A percentile compares a stretch with the other conserved stretches of the same genome.
These are phyloP conservation scores for Peromyscus californicus DNA, from an alignment of 2,113 vertebrate species.

Conservation along the genomic window DNA sequence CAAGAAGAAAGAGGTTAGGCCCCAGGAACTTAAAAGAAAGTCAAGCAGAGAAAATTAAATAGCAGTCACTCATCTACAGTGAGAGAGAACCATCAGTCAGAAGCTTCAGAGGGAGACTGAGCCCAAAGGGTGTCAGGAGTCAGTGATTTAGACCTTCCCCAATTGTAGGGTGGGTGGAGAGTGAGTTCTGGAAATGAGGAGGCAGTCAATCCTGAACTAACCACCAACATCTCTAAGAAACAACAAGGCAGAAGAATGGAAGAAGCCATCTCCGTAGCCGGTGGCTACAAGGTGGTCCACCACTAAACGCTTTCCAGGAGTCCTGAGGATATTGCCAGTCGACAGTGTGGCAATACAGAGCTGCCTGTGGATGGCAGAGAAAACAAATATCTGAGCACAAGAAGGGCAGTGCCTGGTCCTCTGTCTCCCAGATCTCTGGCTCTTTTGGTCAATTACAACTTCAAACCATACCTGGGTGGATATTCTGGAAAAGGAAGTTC, in stretches of 20 bases:
- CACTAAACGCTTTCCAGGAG: background rate
- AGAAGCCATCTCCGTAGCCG: background rate
- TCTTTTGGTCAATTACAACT: background rate
- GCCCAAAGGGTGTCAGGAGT: background rate
- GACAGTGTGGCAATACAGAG: background rate
- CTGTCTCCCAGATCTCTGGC: background rate
- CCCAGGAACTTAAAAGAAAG: background rate
- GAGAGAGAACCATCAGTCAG: background rate
- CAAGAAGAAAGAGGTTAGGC: background rate
- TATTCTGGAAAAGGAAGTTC: background rate
- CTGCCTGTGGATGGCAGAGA: background rate
- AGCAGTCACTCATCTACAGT: background rate
- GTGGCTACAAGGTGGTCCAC: background rate
- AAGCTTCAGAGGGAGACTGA: background rate
- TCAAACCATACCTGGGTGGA: background rate
- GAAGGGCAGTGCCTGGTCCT: fast-evolving
- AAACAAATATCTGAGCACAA: background rate
- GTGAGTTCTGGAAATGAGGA: background rate
- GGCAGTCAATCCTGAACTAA: background rate
- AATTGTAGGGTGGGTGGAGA: background rate
- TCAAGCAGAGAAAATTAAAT: background rate
- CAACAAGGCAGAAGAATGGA: background rate
- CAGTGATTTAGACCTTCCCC: background rate
- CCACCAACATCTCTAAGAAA: background rate
- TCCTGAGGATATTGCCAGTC: background rate